Evolutionary conservation across 2,113 vertebrate species (phyloP), one percentile per base, ranked within the genome.

Genomic region (Machaerirhynchus nigripectus): DNA sequence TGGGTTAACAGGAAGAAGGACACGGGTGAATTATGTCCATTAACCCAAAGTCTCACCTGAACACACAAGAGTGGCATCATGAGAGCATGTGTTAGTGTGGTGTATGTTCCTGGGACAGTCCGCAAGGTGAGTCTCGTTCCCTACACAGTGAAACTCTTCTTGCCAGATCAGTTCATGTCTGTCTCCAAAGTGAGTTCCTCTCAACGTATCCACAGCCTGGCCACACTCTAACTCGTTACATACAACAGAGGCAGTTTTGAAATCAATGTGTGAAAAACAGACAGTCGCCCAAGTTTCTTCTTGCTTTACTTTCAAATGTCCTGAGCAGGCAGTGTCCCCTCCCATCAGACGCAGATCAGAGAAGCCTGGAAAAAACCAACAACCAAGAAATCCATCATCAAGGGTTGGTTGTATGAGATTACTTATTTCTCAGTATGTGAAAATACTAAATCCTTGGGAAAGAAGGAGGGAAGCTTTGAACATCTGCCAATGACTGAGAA

Each of bases 201-300:
- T 96, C 3, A 95, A 40, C 40, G 90, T 47, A 6, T 93, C 94
- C 71, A 93, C 35, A 39, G 84, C 96, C 11, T 90, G 87, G 27
- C 98, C 98, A 53, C 98, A 98, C 0, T 92, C 30, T 57, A 98
- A 55, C n/a, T 98, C 97, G 15, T 91, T 96, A 46, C 98, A 98
- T 60, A 98, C 39, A 52, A 98, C 97, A 22, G 35, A 80, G 53
- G 98, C 98, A 26, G 97, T 47, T 89, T 97, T 88, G 44, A 98
- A 96, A 68, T 98, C 93, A 40, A 97, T 95, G 24, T 98, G 83
- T 15, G 97, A 96, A 56, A 98, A 98, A 80, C 98, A 98, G 39
- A 98, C 71, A 0, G 92, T 56, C 11, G 93, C 92, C 98, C 98
- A 98, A 0, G 11, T 46, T 44, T 97, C 90, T 15, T 87, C 92